Evolutionary conservation across 2,888 invertebrate species (phyloP).

Genomic region (Trimorus sp.): DNA sequence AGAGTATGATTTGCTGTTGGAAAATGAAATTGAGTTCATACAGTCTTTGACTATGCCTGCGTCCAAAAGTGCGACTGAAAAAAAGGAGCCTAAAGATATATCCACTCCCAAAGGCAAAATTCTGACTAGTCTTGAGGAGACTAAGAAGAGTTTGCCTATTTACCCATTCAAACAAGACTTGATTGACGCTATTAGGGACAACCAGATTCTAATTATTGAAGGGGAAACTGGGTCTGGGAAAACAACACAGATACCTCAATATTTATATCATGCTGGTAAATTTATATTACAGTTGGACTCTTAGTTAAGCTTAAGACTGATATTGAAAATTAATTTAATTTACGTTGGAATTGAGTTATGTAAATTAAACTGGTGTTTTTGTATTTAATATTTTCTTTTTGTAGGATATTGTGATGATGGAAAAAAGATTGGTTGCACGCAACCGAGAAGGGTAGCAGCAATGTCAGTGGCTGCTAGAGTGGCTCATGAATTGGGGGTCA

Average conservation of each 20-base stretch:
- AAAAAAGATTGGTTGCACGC: slow-evolving; percentile 98
- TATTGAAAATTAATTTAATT: too few relatives aligned
- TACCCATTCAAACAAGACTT: slow-evolving; percentile 95
- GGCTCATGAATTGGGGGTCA: slow-evolving; percentile 98
- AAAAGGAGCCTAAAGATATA: slow-evolving; percentile 67
- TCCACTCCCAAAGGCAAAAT: slow-evolving; percentile 80
- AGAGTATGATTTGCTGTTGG: slow-evolving; percentile 96
- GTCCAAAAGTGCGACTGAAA: slow-evolving; percentile 81
- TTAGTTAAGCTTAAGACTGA: too few relatives aligned
- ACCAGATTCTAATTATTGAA: slow-evolving; percentile 95
- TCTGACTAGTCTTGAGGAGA: slow-evolving; percentile 89
- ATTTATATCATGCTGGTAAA: slow-evolving; percentile 94
- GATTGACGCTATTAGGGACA: slow-evolving; percentile 93
- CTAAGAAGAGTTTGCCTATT: slow-evolving; percentile 95
- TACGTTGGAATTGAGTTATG: too few relatives aligned
- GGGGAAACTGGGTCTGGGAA: slow-evolving; percentile 99
- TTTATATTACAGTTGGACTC: too few relatives aligned
- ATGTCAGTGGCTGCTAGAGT: slow-evolving; percentile 99
- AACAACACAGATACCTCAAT: slow-evolving; percentile 99
- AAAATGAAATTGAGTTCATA: slow-evolving; percentile 99
- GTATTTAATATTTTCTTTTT: slow-evolving; percentile 12
- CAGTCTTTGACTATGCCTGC: slow-evolving; percentile 93
- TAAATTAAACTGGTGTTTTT: slow-evolving; percentile 91
- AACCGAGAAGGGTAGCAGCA: slow-evolving; percentile 98
- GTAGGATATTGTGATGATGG: slow-evolving; percentile 87